phyloP scores from a whole-genome alignment of 2,797 vertebrate genomes.

The Scleropages formosus region DNA sequence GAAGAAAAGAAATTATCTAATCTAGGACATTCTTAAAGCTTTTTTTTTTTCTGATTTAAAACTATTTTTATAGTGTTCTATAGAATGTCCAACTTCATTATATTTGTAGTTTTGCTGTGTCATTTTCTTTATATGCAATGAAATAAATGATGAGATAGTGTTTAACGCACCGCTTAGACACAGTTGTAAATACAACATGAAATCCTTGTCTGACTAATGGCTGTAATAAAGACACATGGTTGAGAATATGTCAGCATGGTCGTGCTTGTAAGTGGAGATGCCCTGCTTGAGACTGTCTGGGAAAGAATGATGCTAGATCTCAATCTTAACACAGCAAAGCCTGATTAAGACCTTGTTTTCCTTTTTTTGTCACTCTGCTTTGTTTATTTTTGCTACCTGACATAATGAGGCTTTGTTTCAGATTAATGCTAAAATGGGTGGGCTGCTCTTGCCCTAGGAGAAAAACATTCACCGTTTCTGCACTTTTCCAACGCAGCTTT shows the following conservation, averaged over 20 bases:
- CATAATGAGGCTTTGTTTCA: neutral
- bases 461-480: slow-evolving; percentile 19
- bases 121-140: slow-evolving; percentile 51
- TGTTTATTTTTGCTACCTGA: slow-evolving; percentile 8
- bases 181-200: slow-evolving; percentile 5
- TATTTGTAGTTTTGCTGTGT: slow-evolving; percentile 62
- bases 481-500: slow-evolving; percentile 18
- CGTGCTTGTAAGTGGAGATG: slow-evolving; percentile 23
- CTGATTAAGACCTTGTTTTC: slow-evolving; percentile 9
- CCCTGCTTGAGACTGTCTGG: slow-evolving; percentile 8
- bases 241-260: slow-evolving; percentile 20
- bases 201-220: slow-evolving; percentile 13
- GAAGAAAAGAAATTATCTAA: slow-evolving; percentile 44
- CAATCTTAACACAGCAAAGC: slow-evolving; percentile 21
- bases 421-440: neutral
- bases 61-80: slow-evolving; percentile 75
- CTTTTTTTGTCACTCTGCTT: neutral
- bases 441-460: slow-evolving; percentile 16
- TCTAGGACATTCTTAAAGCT: slow-evolving; percentile 63
- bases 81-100: slow-evolving; percentile 63
- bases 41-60: slow-evolving; percentile 67
- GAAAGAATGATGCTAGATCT: neutral
- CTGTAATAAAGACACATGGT: slow-evolving; percentile 18
- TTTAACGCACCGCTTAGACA: slow-evolving; percentile 34
- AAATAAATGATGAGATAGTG: slow-evolving; percentile 44